Conservation (phyloP, 1,140 invertebrate species). For the Sitobion miscanthi region DNA sequence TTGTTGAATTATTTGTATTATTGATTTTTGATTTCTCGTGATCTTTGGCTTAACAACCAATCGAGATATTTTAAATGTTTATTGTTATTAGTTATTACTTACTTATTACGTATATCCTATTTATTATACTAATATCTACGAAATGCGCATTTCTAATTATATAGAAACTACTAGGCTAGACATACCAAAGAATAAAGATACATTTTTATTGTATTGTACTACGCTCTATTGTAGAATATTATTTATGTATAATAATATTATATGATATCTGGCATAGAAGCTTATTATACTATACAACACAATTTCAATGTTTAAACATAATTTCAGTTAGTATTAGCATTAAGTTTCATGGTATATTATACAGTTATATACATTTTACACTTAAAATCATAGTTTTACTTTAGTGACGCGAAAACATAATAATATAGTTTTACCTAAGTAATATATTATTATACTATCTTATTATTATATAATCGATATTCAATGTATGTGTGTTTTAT, state of each 20-base stretch:
- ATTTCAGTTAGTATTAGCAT: background rate
- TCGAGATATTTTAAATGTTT: background rate
- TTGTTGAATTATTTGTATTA: background rate
- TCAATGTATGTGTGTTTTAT: background rate
- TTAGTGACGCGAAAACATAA: background rate
- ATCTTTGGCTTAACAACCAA: background rate
- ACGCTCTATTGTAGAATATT: background rate
- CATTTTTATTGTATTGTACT: background rate
- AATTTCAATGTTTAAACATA: background rate
- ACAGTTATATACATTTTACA: background rate
- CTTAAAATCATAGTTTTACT: background rate
- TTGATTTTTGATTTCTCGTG: conserved; percentile 8
- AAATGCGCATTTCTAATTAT: background rate
- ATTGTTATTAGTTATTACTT: conserved; percentile 39
- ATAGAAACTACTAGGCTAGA: conserved; percentile 23
- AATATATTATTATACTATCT: background rate
- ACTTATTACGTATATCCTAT: background rate
- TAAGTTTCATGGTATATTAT: background rate
- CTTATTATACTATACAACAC: background rate
- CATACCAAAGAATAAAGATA: conserved; percentile 19
- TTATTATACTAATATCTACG: background rate
- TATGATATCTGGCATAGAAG: background rate
- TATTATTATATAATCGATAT: conserved; percentile 12
- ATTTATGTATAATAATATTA: background rate
- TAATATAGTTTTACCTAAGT: background rate